Evolutionary conservation across 2,113 vertebrate species (phyloP).

Genomic region (Salvelinus sp.): DNA sequence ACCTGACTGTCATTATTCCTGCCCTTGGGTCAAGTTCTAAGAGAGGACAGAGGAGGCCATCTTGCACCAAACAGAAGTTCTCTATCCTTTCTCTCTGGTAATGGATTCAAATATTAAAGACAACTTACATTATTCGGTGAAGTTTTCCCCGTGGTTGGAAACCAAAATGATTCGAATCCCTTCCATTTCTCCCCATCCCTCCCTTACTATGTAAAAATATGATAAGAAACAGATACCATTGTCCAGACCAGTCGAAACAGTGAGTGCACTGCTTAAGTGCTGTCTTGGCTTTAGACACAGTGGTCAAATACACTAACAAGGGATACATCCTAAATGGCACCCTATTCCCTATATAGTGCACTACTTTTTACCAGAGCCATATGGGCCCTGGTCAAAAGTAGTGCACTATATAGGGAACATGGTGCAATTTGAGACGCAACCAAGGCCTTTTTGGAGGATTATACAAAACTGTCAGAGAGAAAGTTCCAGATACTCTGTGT

Average conservation of each 20-base stretch:
- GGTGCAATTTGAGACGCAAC: too few species aligned
- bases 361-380: too few species aligned
- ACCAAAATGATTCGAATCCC: neutral
- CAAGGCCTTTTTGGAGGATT: constrained; percentile 45
- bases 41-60: too few species aligned
- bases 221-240: constrained; percentile 71
- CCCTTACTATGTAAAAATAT: constrained; percentile 42
- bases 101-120: too few species aligned
- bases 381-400: too few species aligned
- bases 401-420: too few species aligned
- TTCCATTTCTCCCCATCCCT: neutral
- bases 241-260: constrained; percentile 52
- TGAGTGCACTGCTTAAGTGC: constrained; percentile 68
- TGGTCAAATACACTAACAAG: constrained; percentile 44
- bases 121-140: neutral
- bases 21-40: too few species aligned
- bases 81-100: too few species aligned
- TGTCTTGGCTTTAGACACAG: constrained; percentile 68
- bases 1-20: too few species aligned
- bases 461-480: constrained; percentile 47
- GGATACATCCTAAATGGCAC: too few species aligned
- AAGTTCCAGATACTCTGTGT: constrained; percentile 26
- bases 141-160: neutral
- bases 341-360: too few species aligned
- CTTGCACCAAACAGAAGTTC: too few species aligned